Percentiles rank a stretch among this genome's conserved stretches.
Evolutionary conservation across 2,888 invertebrate species (phyloP).

Genomic region (Diplazon laetatorius): DNA sequence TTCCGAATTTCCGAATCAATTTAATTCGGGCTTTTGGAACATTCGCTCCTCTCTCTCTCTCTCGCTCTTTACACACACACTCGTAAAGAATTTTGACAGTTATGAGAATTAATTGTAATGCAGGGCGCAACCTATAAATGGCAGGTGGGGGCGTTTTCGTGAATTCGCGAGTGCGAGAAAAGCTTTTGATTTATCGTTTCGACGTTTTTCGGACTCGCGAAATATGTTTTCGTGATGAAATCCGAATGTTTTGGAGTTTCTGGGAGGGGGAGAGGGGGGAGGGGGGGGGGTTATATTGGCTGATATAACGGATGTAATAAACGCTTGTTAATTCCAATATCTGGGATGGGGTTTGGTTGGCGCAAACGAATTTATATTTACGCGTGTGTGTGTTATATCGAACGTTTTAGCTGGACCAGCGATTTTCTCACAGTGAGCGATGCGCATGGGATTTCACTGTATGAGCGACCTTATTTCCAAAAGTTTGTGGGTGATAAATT

Average conservation of each 20-base stretch:
- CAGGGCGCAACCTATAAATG: slow-evolving; percentile 44
- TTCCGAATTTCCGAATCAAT: slow-evolving; percentile 44
- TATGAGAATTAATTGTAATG: slow-evolving; percentile 51
- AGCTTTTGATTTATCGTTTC: slow-evolving; percentile 54
- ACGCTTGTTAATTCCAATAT: slow-evolving; percentile 37
- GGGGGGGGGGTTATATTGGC: too few species aligned
- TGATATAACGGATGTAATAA: slow-evolving; percentile 13
- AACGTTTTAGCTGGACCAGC: slow-evolving; percentile 1
- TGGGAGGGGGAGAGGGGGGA: too few species aligned
- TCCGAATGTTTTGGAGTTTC: slow-evolving; percentile 15
- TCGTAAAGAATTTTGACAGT: slow-evolving; percentile 48
- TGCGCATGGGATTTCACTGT: too few species aligned
- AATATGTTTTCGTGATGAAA: slow-evolving; percentile 41
- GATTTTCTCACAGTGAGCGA: slow-evolving; percentile 23
- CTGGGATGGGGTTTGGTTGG: slow-evolving; percentile 4
- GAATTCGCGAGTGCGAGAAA: slow-evolving; percentile 15
- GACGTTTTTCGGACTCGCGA: slow-evolving; percentile 32
- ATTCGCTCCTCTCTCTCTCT: background rate
- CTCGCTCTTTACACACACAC: background rate
- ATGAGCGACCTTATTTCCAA: slow-evolving; percentile 42
- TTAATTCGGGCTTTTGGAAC: slow-evolving; percentile 36
- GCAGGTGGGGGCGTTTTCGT: slow-evolving; percentile 50
- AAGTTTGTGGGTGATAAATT: background rate
- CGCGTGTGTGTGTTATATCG: background rate
- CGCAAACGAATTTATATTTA: slow-evolving; percentile 37